These are phyloP conservation scores for Melanotus villosus DNA, from an alignment of 2,888 invertebrate species.

Conservation along the genomic window DNA sequence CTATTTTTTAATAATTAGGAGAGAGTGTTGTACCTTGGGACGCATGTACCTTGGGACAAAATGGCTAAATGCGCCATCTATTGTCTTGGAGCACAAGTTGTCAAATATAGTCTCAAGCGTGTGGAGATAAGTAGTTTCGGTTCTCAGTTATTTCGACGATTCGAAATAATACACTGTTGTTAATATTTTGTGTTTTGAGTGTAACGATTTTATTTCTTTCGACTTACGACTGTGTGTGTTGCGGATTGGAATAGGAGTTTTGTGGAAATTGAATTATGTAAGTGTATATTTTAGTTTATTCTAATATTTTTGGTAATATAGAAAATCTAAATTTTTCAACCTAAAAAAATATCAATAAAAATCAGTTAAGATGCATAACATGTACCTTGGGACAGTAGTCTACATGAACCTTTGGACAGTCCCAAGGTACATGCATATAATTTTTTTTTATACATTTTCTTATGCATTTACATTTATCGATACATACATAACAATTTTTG, in stretches of 20 bases:
- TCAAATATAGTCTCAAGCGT: not conserved
- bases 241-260: not conserved
- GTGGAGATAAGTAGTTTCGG: not conserved
- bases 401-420: conserved; percentile 21
- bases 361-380: not conserved
- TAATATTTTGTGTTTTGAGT: not conserved
- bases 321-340: not conserved
- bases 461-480: not conserved
- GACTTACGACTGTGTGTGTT: not conserved
- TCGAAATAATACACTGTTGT: not conserved
- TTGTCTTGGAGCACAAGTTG: not conserved
- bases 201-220: not conserved
- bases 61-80: not conserved
- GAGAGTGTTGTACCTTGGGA: not conserved
- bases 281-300: not conserved
- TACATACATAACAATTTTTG: conserved; percentile 4
- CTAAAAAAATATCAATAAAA: not conserved
- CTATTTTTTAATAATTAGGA: no score
- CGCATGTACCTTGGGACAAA: not conserved
- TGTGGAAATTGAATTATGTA: not conserved
- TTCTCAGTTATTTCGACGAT: not conserved
- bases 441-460: not conserved
- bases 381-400: conserved; percentile 20
- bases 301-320: not conserved
- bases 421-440: conserved; percentile 23